Conservation (phyloP, 2,113 vertebrate genomes). For the Zapus hudsonius region DNA sequence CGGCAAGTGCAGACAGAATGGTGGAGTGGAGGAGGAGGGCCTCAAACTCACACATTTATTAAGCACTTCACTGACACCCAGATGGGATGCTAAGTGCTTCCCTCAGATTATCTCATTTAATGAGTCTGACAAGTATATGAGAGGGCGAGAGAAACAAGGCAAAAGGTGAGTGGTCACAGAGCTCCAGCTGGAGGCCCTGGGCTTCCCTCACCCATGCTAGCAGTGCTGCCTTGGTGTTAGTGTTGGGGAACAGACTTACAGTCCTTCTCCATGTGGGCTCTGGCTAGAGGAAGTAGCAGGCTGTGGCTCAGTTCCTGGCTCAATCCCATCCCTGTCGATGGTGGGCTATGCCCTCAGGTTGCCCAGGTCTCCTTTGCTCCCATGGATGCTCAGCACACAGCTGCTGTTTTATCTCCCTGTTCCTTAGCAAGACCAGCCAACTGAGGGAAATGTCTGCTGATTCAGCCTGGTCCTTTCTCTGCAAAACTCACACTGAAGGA, state of each 20-base stretch:
- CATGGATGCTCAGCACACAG: not conserved
- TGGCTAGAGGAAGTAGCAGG: not conserved
- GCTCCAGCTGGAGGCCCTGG: not conserved
- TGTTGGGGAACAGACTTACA: not conserved
- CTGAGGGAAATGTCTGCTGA: not conserved
- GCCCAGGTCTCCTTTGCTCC: not conserved
- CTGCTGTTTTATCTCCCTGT: not conserved
- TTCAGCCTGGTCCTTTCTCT: not conserved
- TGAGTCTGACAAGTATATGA: constrained; percentile 21
- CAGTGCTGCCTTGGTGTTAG: not conserved
- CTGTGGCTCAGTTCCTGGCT: not conserved
- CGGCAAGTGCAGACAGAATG: not conserved
- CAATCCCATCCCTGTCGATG: not conserved
- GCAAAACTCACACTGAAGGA: not conserved
- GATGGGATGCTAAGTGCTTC: constrained; percentile 38
- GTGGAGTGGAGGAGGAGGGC: not conserved
- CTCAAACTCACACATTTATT: not conserved
- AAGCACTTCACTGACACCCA: not conserved
- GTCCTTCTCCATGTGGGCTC: not conserved
- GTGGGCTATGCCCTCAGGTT: not conserved
- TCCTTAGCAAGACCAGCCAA: not conserved
- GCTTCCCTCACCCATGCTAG: not conserved
- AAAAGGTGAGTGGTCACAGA: not conserved
- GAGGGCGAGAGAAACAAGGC: not conserved
- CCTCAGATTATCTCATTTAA: constrained; percentile 59